Percentiles rank a stretch among this genome's conserved stretches.
These are phyloP conservation scores for Apodemus agrarius DNA, from an alignment of 2,797 vertebrate species.

Conservation along the genomic window DNA sequence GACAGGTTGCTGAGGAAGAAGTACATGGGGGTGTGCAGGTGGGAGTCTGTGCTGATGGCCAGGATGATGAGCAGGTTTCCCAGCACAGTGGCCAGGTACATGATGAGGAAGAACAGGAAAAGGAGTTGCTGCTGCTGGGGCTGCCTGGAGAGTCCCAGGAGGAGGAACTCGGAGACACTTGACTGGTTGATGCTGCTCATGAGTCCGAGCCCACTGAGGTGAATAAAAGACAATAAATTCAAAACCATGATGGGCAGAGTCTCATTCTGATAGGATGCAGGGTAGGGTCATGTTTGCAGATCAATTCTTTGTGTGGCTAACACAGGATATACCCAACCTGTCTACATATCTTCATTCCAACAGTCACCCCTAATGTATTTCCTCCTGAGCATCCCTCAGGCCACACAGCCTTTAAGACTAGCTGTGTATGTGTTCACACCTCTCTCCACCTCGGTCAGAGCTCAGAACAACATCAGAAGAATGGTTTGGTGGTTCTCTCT, in stretches of 20 bases:
- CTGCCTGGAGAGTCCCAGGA: not conserved
- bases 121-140: not conserved
- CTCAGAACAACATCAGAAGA: not conserved
- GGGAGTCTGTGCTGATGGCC: not conserved
- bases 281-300: not conserved
- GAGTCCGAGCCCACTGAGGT: not conserved
- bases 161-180: not conserved
- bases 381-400: not conserved
- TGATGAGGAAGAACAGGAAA: not conserved
- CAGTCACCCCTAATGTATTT: not conserved
- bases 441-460: not conserved
- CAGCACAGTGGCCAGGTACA: conserved; percentile 65
- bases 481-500: not conserved
- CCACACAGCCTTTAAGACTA: no score
- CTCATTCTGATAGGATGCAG: not conserved
- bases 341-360: not conserved
- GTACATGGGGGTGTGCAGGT: conserved; percentile 62
- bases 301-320: not conserved
- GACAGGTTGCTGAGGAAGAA: no score
- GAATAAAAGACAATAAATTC: not conserved
- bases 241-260: not conserved
- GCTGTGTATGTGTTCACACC: not conserved
- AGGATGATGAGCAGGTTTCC: conserved; percentile 1
- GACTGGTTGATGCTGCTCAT: not conserved
- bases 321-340: not conserved